Conservation (phyloP, 2,797 vertebrate genomes). For the Anguilla obscura region DNA sequence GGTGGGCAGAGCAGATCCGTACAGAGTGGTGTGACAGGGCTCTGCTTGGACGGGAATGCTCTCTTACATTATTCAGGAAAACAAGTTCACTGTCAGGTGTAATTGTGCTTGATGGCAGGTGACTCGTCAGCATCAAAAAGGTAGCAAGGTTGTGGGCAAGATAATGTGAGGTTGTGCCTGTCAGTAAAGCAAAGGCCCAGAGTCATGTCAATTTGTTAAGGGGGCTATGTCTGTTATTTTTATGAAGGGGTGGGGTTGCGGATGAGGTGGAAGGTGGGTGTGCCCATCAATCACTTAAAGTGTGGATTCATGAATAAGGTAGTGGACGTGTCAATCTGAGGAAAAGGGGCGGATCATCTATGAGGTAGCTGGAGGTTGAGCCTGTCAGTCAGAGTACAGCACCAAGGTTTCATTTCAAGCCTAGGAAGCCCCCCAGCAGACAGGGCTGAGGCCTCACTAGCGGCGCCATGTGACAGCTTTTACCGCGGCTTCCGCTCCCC, state of each 20-base stretch:
- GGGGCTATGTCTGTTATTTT: background rate
- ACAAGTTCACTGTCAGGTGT: slow-evolving; percentile 24
- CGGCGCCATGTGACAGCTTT: background rate
- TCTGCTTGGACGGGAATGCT: background rate
- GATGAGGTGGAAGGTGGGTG: background rate
- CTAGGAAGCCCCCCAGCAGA: background rate
- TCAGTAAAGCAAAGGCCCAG: background rate
- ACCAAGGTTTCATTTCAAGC: background rate
- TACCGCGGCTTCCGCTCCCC: background rate
- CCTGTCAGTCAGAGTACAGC: background rate
- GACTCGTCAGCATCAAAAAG: background rate
- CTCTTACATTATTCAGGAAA: slow-evolving; percentile 37
- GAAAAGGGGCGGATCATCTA: background rate
- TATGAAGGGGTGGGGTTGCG: background rate
- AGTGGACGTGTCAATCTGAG: background rate
- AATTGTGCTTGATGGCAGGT: slow-evolving; percentile 19
- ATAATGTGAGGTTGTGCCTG: background rate
- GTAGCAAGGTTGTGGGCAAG: background rate
- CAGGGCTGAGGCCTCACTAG: background rate
- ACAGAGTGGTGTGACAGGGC: slow-evolving; percentile 8
- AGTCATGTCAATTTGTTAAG: background rate
- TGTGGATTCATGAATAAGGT: background rate
- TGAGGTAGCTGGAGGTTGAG: background rate
- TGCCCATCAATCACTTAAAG: background rate
- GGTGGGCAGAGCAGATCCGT: background rate